Evolutionary conservation across 2,797 vertebrate species (phyloP).

Genomic region (Myotis planiceps): DNA sequence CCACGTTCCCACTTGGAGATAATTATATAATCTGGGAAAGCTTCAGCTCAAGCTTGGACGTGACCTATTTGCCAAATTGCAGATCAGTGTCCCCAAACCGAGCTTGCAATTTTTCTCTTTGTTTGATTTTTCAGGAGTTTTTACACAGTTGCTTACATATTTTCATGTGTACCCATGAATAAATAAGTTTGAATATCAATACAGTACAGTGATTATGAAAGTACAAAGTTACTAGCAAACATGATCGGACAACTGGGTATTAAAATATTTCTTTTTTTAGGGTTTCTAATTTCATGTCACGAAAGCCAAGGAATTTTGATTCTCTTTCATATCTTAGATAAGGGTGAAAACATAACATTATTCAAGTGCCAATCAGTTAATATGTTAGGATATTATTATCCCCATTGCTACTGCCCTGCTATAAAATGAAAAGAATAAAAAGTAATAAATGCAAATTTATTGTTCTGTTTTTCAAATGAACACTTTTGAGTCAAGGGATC

Average conservation of each 20-base stretch:
- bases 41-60: background rate
- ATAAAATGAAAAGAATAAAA: background rate
- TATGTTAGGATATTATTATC: background rate
- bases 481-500: background rate
- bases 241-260: background rate
- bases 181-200: background rate
- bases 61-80: background rate
- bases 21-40: constrained; percentile 8
- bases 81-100: background rate
- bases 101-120: background rate
- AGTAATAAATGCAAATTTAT: background rate
- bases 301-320: background rate
- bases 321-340: background rate
- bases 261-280: background rate
- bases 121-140: constrained; percentile 6
- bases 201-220: background rate
- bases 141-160: background rate
- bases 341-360: background rate
- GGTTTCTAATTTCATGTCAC: constrained; percentile 10
- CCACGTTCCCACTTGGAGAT: background rate
- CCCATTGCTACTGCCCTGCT: background rate
- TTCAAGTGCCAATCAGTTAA: background rate
- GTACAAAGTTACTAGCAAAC: background rate
- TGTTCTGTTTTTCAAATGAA: background rate
- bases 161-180: background rate